Conservation (phyloP, 2,113 vertebrate species). For the Chrysochloris asiatica region DNA sequence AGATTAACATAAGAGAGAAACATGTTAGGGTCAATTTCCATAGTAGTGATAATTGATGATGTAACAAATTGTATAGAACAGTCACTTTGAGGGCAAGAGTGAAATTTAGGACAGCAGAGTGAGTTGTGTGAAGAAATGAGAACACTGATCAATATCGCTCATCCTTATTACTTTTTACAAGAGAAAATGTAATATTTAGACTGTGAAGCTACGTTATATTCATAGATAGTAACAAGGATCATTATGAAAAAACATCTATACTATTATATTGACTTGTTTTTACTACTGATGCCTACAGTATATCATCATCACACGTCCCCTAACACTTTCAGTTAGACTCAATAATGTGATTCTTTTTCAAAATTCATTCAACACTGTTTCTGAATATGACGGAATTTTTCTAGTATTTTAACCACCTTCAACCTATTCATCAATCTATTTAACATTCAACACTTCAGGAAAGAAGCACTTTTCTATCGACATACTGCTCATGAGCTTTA, state of each 20-base stretch:
- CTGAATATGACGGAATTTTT: neutral
- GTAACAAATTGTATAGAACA: neutral
- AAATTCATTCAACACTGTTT: neutral
- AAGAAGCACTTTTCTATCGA: neutral
- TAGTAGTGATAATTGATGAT: neutral
- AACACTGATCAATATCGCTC: neutral
- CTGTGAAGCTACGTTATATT: neutral
- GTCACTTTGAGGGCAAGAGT: neutral
- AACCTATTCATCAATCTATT: neutral
- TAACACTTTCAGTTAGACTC: neutral
- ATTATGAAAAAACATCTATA: neutral
- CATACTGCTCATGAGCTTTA: neutral
- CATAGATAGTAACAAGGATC: neutral
- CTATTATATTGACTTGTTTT: neutral
- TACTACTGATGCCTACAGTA: neutral
- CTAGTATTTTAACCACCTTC: neutral
- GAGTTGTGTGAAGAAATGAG: neutral
- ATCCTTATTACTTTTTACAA: constrained; percentile 12
- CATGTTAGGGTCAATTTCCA: neutral
- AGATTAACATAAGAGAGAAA: neutral
- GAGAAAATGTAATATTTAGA: neutral
- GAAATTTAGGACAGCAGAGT: neutral
- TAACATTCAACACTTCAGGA: neutral
- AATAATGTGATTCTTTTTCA: neutral
- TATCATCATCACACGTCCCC: neutral